A percentile compares a stretch with the other conserved stretches of the same genome.
phyloP scores from a whole-genome alignment of 2,113 vertebrate genomes.

The Bolborhynchus lineola region DNA sequence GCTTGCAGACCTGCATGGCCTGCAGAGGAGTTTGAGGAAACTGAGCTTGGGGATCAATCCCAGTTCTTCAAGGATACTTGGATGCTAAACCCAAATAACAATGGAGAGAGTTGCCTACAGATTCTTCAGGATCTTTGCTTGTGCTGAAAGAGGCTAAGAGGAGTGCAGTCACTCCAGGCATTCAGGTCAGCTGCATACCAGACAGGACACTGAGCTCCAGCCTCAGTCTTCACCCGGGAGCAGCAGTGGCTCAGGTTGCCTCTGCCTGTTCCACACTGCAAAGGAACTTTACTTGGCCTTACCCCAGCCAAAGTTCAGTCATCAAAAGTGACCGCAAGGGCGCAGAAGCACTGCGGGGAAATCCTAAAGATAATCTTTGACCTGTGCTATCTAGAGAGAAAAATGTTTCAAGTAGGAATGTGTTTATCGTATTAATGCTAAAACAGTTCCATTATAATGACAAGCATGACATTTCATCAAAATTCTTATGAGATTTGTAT shows the following conservation, averaged over 20 bases:
- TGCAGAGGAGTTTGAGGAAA: background rate
- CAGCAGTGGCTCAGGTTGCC: background rate
- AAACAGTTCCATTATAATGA: background rate
- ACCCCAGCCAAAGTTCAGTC: background rate
- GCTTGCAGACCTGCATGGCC: background rate
- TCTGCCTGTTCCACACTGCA: background rate
- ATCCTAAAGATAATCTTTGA: background rate
- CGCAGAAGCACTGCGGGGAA: background rate
- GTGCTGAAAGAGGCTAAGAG: background rate
- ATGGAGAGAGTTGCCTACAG: background rate
- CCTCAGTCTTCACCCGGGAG: background rate
- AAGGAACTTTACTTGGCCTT: background rate
- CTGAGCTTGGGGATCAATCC: background rate
- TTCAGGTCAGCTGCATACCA: background rate
- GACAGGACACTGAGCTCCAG: background rate
- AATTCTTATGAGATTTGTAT: background rate
- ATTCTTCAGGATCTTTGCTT: background rate
- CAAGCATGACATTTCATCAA: constrained; percentile 12
- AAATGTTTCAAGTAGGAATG: background rate
- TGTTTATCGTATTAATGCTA: constrained; percentile 7
- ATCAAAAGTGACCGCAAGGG: rapidly evolving
- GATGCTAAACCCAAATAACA: background rate
- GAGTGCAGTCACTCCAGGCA: background rate
- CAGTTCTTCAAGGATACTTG: background rate
- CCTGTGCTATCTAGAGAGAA: constrained; percentile 1